Conservation (phyloP, 1,140 invertebrate species). For the Cydia fagiglandana region DNA sequence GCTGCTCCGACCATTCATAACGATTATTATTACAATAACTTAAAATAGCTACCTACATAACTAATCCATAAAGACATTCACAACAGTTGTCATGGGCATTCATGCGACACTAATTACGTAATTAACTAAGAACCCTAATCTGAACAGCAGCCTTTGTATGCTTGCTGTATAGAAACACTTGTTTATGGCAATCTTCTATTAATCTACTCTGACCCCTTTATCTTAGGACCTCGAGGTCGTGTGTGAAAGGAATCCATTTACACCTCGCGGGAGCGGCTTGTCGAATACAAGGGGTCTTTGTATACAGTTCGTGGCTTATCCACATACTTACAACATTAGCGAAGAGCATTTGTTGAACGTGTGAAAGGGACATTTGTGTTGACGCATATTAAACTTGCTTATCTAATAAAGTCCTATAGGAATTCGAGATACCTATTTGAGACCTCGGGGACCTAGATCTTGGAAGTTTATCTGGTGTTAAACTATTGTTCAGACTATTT, state of each 20-base stretch:
- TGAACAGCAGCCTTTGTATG: constrained; percentile 18
- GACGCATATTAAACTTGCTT: background rate
- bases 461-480: no score
- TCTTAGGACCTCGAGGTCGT: background rate
- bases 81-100: constrained; percentile 20
- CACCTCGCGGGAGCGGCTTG: background rate
- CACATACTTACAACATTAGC: background rate
- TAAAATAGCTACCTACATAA: constrained; percentile 8
- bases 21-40: background rate
- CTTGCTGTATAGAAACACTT: constrained; percentile 8
- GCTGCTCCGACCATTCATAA: constrained; percentile 1
- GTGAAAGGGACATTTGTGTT: background rate
- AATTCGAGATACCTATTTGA: no score
- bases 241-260: constrained; percentile 13
- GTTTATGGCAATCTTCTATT: constrained; percentile 25
- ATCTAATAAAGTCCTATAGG: background rate
- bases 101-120: constrained; percentile 1
- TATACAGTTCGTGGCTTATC: constrained; percentile 4
- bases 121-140: constrained; percentile 25
- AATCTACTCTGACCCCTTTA: constrained; percentile 24
- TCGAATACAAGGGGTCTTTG: background rate
- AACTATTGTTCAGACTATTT: no score
- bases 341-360: background rate
- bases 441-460: no score
- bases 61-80: constrained; percentile 15